Percentiles rank a stretch among this genome's conserved stretches.
Conservation (phyloP, 2,888 invertebrate genomes). For the Drosophila greeni region DNA sequence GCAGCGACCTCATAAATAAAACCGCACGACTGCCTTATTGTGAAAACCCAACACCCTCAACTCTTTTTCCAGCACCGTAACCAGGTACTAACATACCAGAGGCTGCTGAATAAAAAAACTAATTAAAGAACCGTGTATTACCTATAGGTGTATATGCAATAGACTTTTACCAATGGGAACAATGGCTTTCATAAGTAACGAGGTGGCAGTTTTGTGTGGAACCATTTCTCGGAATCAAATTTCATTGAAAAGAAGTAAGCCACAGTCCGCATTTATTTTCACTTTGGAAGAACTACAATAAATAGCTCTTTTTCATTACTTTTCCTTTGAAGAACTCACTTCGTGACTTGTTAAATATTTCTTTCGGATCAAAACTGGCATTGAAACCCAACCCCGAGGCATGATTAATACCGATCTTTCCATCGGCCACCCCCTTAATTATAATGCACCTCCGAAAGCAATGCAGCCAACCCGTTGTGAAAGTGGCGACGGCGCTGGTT, state of each 20-base stretch:
- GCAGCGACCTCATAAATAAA: conserved; percentile 61
- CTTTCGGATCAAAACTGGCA: conserved; percentile 3
- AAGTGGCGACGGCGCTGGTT: conserved; percentile 42
- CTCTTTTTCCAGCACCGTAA: not conserved
- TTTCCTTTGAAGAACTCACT: not conserved
- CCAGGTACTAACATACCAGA: conserved; percentile 3
- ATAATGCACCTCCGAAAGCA: conserved; percentile 8
- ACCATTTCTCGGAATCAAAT: not conserved
- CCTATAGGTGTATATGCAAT: not conserved
- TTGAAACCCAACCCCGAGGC: conserved; percentile 3
- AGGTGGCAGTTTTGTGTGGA: not conserved
- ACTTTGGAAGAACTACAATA: not conserved
- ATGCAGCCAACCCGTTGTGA: conserved; percentile 46
- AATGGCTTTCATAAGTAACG: not conserved
- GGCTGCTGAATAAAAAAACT: conserved; percentile 1
- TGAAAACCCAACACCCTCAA: conserved; percentile 30
- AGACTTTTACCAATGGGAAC: not conserved
- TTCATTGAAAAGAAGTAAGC: not conserved
- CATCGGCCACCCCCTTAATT: not conserved
- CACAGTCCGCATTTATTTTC: not conserved
- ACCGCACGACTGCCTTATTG: conserved; percentile 25
- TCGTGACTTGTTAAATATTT: not conserved
- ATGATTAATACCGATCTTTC: conserved; percentile 2
- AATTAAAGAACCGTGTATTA: not conserved
- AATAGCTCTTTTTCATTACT: not conserved